Evolutionary conservation across 2,113 vertebrate genomes (phyloP).

Genomic region (Microcebus griseorufus): DNA sequence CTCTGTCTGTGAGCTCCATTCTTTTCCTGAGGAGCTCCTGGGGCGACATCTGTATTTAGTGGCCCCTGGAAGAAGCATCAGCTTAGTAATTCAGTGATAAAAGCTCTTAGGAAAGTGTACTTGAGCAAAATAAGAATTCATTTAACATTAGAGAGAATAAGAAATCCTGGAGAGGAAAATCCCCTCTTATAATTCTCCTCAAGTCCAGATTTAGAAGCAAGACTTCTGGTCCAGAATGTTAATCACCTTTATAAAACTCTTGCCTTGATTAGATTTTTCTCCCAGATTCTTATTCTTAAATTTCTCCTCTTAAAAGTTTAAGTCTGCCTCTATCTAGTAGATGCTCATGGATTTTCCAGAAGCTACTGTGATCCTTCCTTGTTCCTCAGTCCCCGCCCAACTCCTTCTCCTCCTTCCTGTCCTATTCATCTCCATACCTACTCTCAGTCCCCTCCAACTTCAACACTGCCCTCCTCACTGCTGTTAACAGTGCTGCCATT

Average conservation of each 20-base stretch:
- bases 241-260: background rate
- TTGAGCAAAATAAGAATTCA: background rate
- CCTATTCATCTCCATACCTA: background rate
- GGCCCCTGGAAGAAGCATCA: conserved; percentile 82
- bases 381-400: background rate
- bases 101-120: background rate
- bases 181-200: background rate
- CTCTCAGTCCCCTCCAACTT: background rate
- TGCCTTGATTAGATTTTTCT: background rate
- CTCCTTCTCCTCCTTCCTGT: no score
- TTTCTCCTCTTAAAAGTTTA: conserved; percentile 7
- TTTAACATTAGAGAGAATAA: background rate
- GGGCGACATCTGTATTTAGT: conserved; percentile 87
- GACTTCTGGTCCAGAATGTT: background rate
- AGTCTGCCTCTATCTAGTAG: background rate
- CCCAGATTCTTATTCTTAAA: background rate
- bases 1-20: conserved; percentile 78
- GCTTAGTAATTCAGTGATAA: background rate
- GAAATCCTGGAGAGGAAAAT: background rate
- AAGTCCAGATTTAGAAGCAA: conserved; percentile 9
- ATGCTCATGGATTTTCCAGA: background rate
- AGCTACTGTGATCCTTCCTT: background rate
- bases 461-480: background rate
- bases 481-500: background rate
- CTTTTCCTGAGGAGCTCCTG: conserved; percentile 92